A percentile compares a stretch with the other conserved stretches of the same genome.
Conservation (phyloP, 1,140 invertebrate species). For the Gryllus bimaculatus region DNA sequence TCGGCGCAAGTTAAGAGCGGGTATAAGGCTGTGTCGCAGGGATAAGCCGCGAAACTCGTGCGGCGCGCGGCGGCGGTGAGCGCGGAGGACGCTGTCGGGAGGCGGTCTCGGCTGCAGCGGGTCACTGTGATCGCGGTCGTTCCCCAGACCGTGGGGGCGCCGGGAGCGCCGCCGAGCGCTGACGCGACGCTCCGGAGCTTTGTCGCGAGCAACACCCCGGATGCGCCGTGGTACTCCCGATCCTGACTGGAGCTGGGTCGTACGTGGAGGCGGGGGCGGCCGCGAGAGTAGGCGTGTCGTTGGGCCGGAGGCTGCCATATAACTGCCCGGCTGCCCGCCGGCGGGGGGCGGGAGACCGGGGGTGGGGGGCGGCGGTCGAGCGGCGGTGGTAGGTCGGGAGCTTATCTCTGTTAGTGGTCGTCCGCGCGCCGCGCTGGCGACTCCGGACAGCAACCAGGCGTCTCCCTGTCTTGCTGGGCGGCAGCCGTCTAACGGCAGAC, state of each 20-base stretch:
- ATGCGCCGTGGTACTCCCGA: not conserved
- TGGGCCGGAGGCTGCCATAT: not conserved
- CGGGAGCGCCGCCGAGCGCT: not conserved
- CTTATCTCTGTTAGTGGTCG: too few relatives aligned
- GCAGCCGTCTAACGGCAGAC: conserved; percentile 39
- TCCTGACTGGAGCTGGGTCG: not conserved
- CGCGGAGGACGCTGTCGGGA: not conserved
- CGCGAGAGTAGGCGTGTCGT: not conserved
- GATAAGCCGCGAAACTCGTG: too few relatives aligned
- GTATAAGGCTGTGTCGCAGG: too few relatives aligned
- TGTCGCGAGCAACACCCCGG: too few relatives aligned
- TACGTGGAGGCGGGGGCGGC: conserved; percentile 38
- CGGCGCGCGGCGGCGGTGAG: not conserved
- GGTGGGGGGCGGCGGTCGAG: conserved; percentile 25
- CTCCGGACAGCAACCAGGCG: too few relatives aligned
- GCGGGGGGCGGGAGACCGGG: conserved; percentile 37
- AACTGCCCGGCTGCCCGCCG: conserved; percentile 53
- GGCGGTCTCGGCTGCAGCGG: conserved; percentile 27
- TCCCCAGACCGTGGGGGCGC: conserved; percentile 26
- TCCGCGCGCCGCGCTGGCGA: too few relatives aligned
- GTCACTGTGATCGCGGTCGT: conserved; percentile 35
- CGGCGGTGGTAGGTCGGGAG: too few relatives aligned
- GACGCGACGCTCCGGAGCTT: too few relatives aligned
- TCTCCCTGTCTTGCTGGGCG: too few relatives aligned
- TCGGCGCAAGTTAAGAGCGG: too few relatives aligned